Conservation (phyloP, 2,888 invertebrate species). For the Macrostomum cliftonense region DNA sequence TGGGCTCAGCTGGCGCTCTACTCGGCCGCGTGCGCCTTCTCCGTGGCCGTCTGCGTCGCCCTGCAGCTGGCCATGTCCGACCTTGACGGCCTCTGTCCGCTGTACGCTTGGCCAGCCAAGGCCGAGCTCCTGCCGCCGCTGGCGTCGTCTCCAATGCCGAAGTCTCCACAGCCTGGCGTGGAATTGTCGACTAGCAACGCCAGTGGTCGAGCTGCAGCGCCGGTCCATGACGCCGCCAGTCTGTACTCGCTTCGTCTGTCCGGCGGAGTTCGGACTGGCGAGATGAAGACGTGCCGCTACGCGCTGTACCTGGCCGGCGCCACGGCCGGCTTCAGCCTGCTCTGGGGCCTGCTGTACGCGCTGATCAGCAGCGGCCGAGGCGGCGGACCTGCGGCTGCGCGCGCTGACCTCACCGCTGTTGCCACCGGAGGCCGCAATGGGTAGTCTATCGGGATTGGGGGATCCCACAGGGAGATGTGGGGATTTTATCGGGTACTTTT, state of each 20-base stretch:
- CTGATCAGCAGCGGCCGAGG: neutral
- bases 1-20: slow-evolving; percentile 2
- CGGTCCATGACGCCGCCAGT: no score
- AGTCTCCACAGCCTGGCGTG: no score
- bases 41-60: slow-evolving; percentile 8
- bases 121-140: neutral
- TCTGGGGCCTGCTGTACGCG: slow-evolving; percentile 5
- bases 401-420: no score
- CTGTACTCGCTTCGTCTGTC: no score
- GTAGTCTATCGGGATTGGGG: no score
- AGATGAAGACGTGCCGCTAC: slow-evolving; percentile 8
- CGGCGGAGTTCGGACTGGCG: slow-evolving; percentile 5
- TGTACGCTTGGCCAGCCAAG: slow-evolving; percentile 5
- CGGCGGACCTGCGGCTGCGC: neutral
- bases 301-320: slow-evolving; percentile 8
- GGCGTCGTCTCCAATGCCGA: no score
- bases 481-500: no score
- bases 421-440: no score
- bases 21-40: slow-evolving; percentile 2
- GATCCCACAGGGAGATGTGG: no score
- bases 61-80: slow-evolving; percentile 7
- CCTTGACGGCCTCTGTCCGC: slow-evolving; percentile 6
- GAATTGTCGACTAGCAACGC: no score
- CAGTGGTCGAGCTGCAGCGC: no score
- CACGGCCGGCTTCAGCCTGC: slow-evolving; percentile 5